Conservation (phyloP, 92 coral and sea anemone species). For the Siderastrea siderea region DNA sequence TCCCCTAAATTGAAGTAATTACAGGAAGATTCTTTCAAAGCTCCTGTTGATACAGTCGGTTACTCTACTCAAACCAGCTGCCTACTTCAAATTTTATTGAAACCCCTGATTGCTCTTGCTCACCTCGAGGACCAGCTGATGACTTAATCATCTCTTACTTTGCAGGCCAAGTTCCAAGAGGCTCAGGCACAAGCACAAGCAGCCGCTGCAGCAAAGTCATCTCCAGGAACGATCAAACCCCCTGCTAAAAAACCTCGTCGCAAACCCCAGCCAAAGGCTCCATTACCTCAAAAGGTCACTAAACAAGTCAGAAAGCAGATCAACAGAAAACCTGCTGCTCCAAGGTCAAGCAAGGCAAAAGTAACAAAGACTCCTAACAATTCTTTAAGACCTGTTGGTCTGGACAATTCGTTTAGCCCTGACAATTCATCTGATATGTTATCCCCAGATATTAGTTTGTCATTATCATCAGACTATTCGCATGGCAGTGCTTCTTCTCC, state of each 20-base stretch:
- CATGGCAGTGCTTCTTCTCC: constrained; percentile 83
- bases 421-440: constrained; percentile 78
- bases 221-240: constrained; percentile 73
- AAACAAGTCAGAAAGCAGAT: constrained; percentile 73
- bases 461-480: constrained; percentile 83
- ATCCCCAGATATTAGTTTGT: constrained; percentile 73
- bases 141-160: not conserved
- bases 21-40: too few relatives aligned
- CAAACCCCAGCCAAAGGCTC: constrained; percentile 86
- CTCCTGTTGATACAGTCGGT: too few relatives aligned
- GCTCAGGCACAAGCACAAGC: constrained; percentile 80
- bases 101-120: too few relatives aligned
- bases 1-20: too few relatives aligned
- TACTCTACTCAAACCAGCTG: too few relatives aligned
- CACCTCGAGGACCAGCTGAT: too few relatives aligned
- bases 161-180: constrained; percentile 78
- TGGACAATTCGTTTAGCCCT: constrained; percentile 75
- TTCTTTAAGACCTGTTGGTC: constrained; percentile 57
- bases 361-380: constrained; percentile 64
- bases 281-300: constrained; percentile 63
- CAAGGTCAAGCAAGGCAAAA: constrained; percentile 75
- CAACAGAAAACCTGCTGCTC: constrained; percentile 72
- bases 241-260: constrained; percentile 91
- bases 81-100: too few relatives aligned
- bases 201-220: constrained; percentile 77